Evolutionary conservation across 2,113 vertebrate species (phyloP).

Genomic region (Tragelaphus imberbis): DNA sequence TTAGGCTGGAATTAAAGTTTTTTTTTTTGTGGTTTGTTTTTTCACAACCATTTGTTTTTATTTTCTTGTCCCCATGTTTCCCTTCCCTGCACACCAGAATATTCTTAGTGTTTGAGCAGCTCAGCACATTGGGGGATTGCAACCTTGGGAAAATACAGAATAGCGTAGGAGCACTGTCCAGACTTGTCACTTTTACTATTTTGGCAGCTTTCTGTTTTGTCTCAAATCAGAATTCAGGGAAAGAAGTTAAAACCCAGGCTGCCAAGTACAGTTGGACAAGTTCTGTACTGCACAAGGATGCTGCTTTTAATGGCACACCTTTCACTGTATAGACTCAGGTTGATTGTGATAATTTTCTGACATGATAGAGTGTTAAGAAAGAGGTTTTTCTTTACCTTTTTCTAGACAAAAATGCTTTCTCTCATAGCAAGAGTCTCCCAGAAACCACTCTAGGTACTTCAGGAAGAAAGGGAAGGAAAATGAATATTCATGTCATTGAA

Average conservation of each 20-base stretch:
- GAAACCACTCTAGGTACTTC: background rate
- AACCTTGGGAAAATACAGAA: background rate
- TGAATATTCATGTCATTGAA: background rate
- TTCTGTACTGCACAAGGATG: background rate
- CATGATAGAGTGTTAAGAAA: background rate
- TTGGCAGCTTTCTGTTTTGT: background rate
- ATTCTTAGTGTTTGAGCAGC: background rate
- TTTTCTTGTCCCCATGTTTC: background rate
- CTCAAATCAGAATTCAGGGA: background rate
- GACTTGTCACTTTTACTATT: background rate
- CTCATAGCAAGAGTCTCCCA: background rate
- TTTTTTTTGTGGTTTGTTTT: conserved; percentile 51
- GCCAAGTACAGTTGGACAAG: background rate
- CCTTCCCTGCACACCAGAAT: background rate
- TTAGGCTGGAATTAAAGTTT: conserved; percentile 78
- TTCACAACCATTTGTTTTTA: conserved; percentile 21
- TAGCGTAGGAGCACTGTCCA: background rate
- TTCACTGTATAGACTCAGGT: background rate
- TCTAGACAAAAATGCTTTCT: background rate
- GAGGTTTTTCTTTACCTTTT: background rate
- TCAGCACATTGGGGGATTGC: background rate
- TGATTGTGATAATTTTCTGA: background rate
- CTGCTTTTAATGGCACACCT: background rate
- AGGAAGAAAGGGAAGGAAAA: background rate
- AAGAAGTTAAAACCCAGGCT: background rate